Base-by-base conservation (phyloP, 2,888 invertebrate genomes). In the Ptilodon capucinus region DNA sequence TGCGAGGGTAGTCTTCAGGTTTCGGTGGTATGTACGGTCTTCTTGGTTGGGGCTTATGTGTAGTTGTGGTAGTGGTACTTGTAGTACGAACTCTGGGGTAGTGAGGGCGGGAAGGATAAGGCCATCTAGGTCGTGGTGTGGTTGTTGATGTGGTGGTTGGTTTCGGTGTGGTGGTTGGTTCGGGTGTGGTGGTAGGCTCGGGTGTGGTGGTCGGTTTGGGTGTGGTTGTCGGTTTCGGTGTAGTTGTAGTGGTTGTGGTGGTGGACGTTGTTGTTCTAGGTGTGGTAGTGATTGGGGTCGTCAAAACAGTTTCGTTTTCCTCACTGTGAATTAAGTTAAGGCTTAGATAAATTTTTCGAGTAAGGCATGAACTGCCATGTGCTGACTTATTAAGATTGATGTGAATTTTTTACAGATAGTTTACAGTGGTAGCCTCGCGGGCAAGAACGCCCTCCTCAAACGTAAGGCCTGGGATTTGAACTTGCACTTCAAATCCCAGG, bases 241-340 rank as follows among this genome's bases (percentile, higher is more conserved):
- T 67, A 9, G 51, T 51, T 9, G 64, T 36, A 6, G 64, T 63
- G 1, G 60, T 68, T 2, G 68, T 61, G 0, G 74, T 66, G 0
- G 64, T 64, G 0, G 73, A 64, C 5, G 67, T 56, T 6, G 62
- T 69, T 0, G 69, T 64, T 3, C 64, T 64, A 3, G 68, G 54
- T 0, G 64, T 60, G 0, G 50, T 59, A 5, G 58, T 47, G 18
- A 43, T 54, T 0, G 60, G 41, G 11, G 58, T 52, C 17, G 64
- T 58, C 38, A 47, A 51, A 23, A 50, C 57, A 13, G 79, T 74
- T 50, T 67, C 46, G 48, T 74, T 76, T 7, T 78, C 81, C 57
- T 84, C 84, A 9, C 84, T 84, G 70, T 28, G 46, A 60, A 48
- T n/a, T n/a, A n/a, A n/a, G n/a, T n/a, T n/a, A n/a, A n/a, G n/a